Percentiles rank a stretch among this genome's conserved stretches.
Conservation (phyloP, 2,888 invertebrate species). For the Flabesymbios commensalis region DNA sequence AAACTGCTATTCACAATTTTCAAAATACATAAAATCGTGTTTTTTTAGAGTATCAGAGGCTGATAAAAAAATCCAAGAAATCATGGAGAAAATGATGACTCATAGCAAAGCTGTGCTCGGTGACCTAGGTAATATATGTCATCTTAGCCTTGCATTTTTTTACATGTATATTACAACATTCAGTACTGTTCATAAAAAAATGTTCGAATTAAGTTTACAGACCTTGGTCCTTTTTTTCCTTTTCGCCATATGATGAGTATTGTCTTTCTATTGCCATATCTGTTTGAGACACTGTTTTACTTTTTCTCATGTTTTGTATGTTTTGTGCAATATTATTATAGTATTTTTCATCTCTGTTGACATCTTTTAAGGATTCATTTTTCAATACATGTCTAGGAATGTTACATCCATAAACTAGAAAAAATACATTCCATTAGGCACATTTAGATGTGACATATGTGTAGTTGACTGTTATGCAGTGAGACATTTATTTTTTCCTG, state of each 20-base stretch:
- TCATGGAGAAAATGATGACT: constrained; percentile 56
- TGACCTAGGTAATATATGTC: constrained; percentile 29
- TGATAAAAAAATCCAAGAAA: constrained; percentile 56
- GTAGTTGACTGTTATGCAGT: not conserved
- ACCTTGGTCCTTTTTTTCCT: too few species aligned
- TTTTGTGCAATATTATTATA: not conserved
- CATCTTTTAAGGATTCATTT: not conserved
- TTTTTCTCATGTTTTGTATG: too few species aligned
- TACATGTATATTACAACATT: too few species aligned
- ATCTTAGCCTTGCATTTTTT: too few species aligned
- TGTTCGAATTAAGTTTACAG: too few species aligned
- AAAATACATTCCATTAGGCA: not conserved
- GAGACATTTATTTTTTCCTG: not conserved
- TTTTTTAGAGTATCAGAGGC: constrained; percentile 51
- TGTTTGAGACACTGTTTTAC: too few species aligned
- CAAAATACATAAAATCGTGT: not conserved
- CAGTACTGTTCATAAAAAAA: too few species aligned
- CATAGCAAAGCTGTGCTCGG: constrained; percentile 41
- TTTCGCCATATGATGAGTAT: too few species aligned
- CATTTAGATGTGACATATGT: not conserved
- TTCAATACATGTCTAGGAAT: not conserved
- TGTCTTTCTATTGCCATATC: too few species aligned
- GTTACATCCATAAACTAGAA: too few species aligned
- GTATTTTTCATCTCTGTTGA: not conserved
- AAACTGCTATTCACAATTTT: not conserved